These are phyloP conservation scores for Anhinga rufa DNA, from an alignment of 2,113 vertebrate species.

Conservation along the genomic window DNA sequence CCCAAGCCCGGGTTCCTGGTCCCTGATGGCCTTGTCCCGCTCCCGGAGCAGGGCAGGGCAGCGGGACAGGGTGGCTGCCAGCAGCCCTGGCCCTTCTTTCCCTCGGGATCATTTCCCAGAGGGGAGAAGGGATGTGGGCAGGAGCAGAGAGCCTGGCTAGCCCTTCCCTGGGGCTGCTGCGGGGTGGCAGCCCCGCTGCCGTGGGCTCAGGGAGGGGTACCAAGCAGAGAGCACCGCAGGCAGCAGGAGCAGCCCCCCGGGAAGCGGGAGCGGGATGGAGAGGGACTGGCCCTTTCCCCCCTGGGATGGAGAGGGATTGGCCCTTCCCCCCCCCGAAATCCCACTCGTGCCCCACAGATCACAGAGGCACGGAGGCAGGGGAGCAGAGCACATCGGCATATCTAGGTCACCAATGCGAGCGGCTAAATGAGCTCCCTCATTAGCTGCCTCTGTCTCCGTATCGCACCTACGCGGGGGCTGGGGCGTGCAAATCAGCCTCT, in stretches of 20 bases:
- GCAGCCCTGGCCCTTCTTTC: neutral
- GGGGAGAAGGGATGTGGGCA: neutral
- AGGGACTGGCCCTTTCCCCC: fast-evolving
- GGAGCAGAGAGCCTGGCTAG: neutral
- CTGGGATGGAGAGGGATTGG: neutral
- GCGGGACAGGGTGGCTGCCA: neutral
- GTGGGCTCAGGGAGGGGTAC: neutral
- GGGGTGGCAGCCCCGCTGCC: neutral
- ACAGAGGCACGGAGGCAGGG: neutral
- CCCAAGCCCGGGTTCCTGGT: fast-evolving
- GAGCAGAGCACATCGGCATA: neutral
- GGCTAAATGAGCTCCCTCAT: neutral
- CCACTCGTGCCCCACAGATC: fast-evolving
- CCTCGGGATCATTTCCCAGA: neutral
- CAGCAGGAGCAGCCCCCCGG: neutral
- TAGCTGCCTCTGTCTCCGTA: neutral
- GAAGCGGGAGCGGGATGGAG: neutral
- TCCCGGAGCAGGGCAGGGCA: neutral
- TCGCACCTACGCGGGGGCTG: neutral
- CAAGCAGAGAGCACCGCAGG: no score
- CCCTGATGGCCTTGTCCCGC: fast-evolving
- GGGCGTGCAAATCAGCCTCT: neutral
- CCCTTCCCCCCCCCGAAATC: neutral
- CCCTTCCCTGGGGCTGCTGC: neutral
- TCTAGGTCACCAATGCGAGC: neutral